A percentile compares a stretch with the other conserved stretches of the same genome.
These are phyloP conservation scores for Eupleurogrammus muticus DNA, from an alignment of 2,797 vertebrate species.

Conservation along the genomic window DNA sequence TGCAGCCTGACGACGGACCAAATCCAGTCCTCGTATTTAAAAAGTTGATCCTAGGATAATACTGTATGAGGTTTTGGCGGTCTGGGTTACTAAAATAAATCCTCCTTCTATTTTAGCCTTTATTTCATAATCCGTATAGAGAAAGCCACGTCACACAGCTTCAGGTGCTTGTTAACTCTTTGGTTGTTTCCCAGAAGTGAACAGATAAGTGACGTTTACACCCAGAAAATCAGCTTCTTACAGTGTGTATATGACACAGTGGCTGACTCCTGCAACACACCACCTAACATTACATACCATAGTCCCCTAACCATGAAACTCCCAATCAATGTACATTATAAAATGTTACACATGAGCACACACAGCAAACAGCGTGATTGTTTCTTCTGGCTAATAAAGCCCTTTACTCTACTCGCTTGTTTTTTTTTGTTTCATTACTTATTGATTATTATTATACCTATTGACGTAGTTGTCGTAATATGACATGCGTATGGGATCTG, in stretches of 20 bases:
- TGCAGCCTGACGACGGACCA: too few species aligned
- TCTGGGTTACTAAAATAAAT: too few species aligned
- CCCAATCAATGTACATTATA: constrained; percentile 16
- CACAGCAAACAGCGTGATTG: neutral
- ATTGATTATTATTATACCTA: too few species aligned
- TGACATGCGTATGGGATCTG: neutral
- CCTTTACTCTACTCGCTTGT: neutral
- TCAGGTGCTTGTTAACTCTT: too few species aligned
- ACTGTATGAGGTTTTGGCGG: too few species aligned
- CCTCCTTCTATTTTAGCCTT: constrained; percentile 6
- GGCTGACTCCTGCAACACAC: neutral
- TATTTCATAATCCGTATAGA: constrained; percentile 2
- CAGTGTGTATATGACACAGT: neutral
- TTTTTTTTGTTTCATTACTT: constrained; percentile 8
- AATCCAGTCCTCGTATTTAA: too few species aligned
- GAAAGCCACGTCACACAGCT: neutral
- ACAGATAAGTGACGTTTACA: neutral
- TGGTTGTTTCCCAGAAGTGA: neutral
- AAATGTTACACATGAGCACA: constrained; percentile 7
- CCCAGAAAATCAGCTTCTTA: constrained; percentile 7
- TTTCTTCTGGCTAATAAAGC: constrained; percentile 6
- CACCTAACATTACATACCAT: constrained; percentile 18
- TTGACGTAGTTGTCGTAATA: neutral
- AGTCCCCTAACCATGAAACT: constrained; percentile 28
- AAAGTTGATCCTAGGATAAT: too few species aligned